Percentiles rank a stretch among this genome's conserved stretches.
Evolutionary conservation across 2,888 invertebrate species (phyloP).

Genomic region (Alentia gelatinosa): DNA sequence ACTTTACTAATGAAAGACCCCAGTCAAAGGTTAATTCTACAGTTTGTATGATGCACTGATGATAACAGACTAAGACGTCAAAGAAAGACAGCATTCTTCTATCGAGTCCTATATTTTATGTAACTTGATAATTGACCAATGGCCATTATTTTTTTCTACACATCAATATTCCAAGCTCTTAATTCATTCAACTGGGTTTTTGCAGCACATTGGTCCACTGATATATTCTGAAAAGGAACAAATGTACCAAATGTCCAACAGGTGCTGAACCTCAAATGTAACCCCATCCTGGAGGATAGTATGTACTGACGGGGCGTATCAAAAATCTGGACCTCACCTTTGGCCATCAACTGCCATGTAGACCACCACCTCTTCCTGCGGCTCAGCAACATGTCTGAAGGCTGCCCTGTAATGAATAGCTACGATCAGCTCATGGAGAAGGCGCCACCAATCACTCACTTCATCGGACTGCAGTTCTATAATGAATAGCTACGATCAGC

Average conservation of each 20-base stretch:
- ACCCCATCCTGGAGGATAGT: slow-evolving; percentile 74
- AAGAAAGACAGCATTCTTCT: too few species aligned
- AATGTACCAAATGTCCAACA: slow-evolving; percentile 78
- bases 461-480: slow-evolving; percentile 77
- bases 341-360: slow-evolving; percentile 78
- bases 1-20: too few species aligned
- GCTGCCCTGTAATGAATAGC: slow-evolving; percentile 77
- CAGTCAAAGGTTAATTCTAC: too few species aligned
- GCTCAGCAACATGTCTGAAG: slow-evolving; percentile 77
- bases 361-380: slow-evolving; percentile 79
- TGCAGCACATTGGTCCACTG: slow-evolving; percentile 78
- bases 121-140: too few species aligned
- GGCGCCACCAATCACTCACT: slow-evolving; percentile 78
- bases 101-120: too few species aligned
- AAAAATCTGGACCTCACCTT: slow-evolving; percentile 68
- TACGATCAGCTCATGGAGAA: slow-evolving; percentile 70
- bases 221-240: slow-evolving; percentile 75
- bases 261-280: slow-evolving; percentile 75
- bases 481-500: slow-evolving; percentile 73
- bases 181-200: too few species aligned
- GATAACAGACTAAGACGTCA: too few species aligned
- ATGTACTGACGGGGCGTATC: too few species aligned
- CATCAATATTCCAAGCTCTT: too few species aligned
- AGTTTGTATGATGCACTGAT: too few species aligned
- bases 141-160: too few species aligned